Evolutionary conservation across 1,140 invertebrate genomes (phyloP).

Genomic region (Vollenhovia emeryi): DNA sequence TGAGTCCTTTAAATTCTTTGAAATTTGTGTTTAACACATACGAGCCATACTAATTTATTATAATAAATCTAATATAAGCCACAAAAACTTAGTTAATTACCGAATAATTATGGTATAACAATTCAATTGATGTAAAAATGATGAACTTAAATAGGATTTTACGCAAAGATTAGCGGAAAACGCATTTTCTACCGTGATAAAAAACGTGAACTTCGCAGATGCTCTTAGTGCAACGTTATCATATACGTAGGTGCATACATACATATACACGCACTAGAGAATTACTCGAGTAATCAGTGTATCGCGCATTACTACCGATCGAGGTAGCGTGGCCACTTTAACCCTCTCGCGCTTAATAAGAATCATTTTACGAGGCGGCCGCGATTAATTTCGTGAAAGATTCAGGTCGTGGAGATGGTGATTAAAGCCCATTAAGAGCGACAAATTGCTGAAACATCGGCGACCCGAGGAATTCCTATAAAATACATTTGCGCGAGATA

Average conservation of each 20-base stretch:
- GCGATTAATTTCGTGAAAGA: neutral
- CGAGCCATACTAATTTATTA: no score
- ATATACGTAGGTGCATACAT: neutral
- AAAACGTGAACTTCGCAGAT: neutral
- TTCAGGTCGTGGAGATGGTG: neutral
- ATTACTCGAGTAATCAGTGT: constrained; percentile 20
- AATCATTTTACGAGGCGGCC: neutral
- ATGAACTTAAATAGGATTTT: neutral
- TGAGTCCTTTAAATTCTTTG: no score
- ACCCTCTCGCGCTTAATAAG: neutral
- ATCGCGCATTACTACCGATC: constrained; percentile 20
- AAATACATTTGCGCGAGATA: neutral
- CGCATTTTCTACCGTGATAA: neutral
- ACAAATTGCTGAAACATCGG: neutral
- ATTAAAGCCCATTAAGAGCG: neutral
- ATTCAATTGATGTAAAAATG: neutral
- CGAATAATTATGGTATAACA: neutral
- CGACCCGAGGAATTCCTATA: neutral
- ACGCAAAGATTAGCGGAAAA: neutral
- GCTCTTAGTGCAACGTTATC: neutral
- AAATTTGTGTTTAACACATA: no score
- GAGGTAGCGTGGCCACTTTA: constrained; percentile 8
- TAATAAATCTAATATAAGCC: no score
- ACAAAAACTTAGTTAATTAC: no score
- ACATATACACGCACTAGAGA: neutral